Base-by-base conservation (phyloP, 2,888 invertebrate species). In the Nudaria mundana region DNA sequence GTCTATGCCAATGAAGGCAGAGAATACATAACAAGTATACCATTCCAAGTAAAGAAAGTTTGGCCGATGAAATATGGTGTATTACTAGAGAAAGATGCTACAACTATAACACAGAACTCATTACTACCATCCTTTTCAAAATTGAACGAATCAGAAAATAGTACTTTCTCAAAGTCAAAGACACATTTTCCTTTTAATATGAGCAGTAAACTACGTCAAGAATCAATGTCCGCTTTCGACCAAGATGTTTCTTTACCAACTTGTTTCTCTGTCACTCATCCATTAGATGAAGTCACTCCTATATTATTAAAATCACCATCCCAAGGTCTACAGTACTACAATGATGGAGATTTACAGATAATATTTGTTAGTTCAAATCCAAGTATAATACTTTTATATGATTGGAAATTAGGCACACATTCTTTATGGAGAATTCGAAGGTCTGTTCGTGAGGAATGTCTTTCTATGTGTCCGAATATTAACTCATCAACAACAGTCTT, bases 221-320 rank as follows among this genome's bases (percentile, higher is more conserved):
- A 87, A 36, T 85, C 86, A 0, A 56, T 80, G 0, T 76, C 80
- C 1, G 76, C 66, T 0, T 83, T 72, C 20, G 89, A 88, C 2
- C 73, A 77, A n/a, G 89, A 89, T 25, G 85, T 91, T 33, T 84
- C 89, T 0, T 88, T 95, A 66, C 95, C 97, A 0, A 93, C 94
- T 0, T 90, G 97, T 31, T 98, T 96, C 76, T 96, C 97, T 5
- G 81, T 98, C 41, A 91, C 94, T 0, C 97, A 98, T 89, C 98
- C 98, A 0, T 81, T 98, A 36, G 96, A 98, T 75, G 98, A 98
- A 81, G 94, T 97, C 15, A 93, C 94, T 38, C 98, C 98, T 0
- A 91, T 98, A 22, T 81, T 95, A 5, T 90, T 93, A 46, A 94
- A 93, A 66, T 92, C 93, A 10, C 89, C 92, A 44, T 83, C 81